Conservation (phyloP, 1,140 invertebrate genomes). For the Drosophila paulistorum region DNA sequence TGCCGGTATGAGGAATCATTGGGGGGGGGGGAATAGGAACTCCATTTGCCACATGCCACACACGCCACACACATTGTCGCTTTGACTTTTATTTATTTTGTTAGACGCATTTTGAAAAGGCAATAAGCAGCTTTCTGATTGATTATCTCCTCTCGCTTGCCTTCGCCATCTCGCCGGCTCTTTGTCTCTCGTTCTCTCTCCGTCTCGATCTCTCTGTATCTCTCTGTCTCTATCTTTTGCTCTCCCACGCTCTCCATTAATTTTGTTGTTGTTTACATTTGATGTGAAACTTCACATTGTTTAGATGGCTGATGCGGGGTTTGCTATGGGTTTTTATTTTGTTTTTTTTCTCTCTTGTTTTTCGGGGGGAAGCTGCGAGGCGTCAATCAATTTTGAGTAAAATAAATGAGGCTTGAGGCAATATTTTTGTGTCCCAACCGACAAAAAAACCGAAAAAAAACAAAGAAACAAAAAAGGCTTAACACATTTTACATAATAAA, state of each 20-base stretch:
- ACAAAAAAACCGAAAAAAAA: no score
- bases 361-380: not conserved
- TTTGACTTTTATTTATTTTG: slow-evolving; percentile 77
- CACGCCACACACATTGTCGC: slow-evolving; percentile 56
- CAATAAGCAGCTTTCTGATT: slow-evolving; percentile 77
- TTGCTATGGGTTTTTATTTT: slow-evolving; percentile 6
- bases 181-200: not conserved
- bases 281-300: slow-evolving; percentile 33
- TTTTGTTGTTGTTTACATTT: slow-evolving; percentile 43
- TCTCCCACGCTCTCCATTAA: slow-evolving; percentile 3
- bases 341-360: not conserved
- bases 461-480: slow-evolving; percentile 2
- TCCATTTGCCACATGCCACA: slow-evolving; percentile 60
- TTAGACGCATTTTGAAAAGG: slow-evolving; percentile 77
- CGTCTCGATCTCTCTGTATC: not conserved
- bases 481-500: slow-evolving; percentile 15
- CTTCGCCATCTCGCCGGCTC: slow-evolving; percentile 35
- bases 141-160: slow-evolving; percentile 61
- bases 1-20: not conserved
- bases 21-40: slow-evolving; percentile 7
- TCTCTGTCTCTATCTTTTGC: not conserved
- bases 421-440: slow-evolving; percentile 21
- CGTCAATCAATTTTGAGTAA: slow-evolving; percentile 74
- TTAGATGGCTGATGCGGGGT: slow-evolving; percentile 1
- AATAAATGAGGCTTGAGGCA: slow-evolving; percentile 70